phyloP scores from a whole-genome alignment of 2,888 invertebrate species.

The Crossocerus cetratus region DNA sequence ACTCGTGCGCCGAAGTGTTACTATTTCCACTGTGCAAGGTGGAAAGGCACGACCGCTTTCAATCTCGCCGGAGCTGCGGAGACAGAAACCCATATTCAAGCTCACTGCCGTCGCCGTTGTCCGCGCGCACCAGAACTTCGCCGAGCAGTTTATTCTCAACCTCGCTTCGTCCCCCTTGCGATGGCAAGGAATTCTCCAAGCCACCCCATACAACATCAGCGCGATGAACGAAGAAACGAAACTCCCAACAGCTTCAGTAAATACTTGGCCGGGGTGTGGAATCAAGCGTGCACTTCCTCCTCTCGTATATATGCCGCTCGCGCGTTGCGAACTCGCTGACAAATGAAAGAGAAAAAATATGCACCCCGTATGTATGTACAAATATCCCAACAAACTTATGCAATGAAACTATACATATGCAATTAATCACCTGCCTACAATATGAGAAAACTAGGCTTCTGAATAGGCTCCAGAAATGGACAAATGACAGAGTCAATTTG shows the following conservation, averaged over 20 bases:
- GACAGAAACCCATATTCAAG: constrained; percentile 25
- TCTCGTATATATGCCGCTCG: no score
- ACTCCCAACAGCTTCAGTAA: neutral
- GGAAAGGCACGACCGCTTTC: constrained; percentile 19
- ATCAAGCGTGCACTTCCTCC: neutral
- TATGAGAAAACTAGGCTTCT: no score
- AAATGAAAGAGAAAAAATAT: no score
- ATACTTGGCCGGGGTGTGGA: no score
- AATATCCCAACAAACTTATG: no score
- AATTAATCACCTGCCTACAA: no score
- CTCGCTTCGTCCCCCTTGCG: neutral
- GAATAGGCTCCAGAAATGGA: no score
- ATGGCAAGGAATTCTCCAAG: constrained; percentile 16
- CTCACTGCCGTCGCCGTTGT: constrained; percentile 4
- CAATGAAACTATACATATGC: no score
- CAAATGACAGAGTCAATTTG: no score
- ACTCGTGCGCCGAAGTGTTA: constrained; percentile 19
- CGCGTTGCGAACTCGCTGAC: no score
- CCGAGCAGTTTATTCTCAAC: neutral
- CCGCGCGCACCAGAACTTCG: neutral
- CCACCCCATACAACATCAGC: neutral
- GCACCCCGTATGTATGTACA: no score
- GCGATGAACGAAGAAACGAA: constrained; percentile 1
- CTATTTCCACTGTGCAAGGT: constrained; percentile 29
- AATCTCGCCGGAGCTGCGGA: constrained; percentile 18